A percentile compares a stretch with the other conserved stretches of the same genome.
Conservation (phyloP, 2,113 vertebrate species). For the Spermophilus dauricus region DNA sequence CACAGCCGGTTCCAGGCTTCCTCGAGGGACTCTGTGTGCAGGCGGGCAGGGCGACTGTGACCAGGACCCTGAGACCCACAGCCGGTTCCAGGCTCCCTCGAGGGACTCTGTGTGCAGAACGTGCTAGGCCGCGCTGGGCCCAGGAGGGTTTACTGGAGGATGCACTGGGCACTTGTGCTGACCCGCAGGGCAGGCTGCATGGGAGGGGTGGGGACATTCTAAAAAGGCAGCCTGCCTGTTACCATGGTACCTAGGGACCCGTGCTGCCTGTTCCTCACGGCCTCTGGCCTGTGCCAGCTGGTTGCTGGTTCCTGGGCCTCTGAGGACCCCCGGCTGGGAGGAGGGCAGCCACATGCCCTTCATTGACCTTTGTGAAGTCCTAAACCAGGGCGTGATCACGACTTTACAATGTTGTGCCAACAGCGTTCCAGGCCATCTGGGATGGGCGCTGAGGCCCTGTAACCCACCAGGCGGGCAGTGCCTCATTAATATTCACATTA, state of each 20-base stretch:
- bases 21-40: too few relatives aligned
- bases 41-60: accelerated
- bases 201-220: not conserved
- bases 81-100: not conserved
- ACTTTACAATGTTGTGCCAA: slow-evolving; percentile 72
- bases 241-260: not conserved
- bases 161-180: not conserved
- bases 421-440: slow-evolving; percentile 54
- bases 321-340: not conserved
- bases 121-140: accelerated
- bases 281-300: not conserved
- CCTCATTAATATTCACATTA: slow-evolving; percentile 84
- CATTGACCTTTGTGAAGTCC: slow-evolving; percentile 68
- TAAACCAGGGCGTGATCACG: slow-evolving; percentile 64
- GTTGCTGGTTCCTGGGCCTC: not conserved
- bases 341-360: slow-evolving; percentile 43
- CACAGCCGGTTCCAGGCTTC: not conserved
- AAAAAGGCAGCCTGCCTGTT: not conserved
- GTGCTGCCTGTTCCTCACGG: not conserved
- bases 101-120: not conserved
- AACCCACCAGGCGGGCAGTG: slow-evolving; percentile 25
- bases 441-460: not conserved
- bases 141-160: not conserved
- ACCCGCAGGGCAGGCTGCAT: too few relatives aligned
- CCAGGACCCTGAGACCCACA: not conserved